phyloP scores from a whole-genome alignment of 2,888 invertebrate species.

The Euspilapteryx auroguttella region DNA sequence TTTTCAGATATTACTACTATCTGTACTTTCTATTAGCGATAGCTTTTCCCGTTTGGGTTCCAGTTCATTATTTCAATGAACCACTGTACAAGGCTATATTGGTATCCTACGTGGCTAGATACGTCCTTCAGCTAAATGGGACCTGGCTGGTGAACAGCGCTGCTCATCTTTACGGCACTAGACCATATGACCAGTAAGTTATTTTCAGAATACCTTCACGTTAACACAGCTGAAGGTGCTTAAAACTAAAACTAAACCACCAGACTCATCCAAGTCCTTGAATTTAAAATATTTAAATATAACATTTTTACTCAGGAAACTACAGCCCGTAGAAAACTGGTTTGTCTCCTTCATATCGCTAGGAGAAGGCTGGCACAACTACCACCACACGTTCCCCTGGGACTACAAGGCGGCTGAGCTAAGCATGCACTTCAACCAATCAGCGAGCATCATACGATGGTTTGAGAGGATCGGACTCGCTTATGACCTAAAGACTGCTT shows the following conservation, averaged over 20 bases:
- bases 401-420: constrained; percentile 91
- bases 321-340: constrained; percentile 78
- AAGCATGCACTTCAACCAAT: constrained; percentile 63
- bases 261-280: too few relatives aligned
- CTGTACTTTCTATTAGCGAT: constrained; percentile 63
- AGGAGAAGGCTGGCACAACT: constrained; percentile 93
- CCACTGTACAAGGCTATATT: constrained; percentile 60
- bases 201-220: constrained; percentile 64
- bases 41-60: constrained; percentile 64
- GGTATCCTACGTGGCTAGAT: constrained; percentile 64
- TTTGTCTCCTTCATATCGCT: constrained; percentile 69
- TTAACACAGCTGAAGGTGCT: not conserved
- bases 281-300: too few relatives aligned
- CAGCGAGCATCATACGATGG: constrained; percentile 65
- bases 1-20: constrained; percentile 67
- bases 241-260: not conserved
- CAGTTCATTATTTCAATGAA: constrained; percentile 73
- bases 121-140: constrained; percentile 65
- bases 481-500: constrained; percentile 62
- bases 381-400: constrained; percentile 90
- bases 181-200: constrained; percentile 74
- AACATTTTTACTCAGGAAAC: constrained; percentile 67
- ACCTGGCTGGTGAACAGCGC: constrained; percentile 85
- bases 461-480: constrained; percentile 63
- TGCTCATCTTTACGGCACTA: constrained; percentile 77